A percentile compares a stretch with the other conserved stretches of the same genome.
These are phyloP conservation scores for Nasonia longicornis DNA, from an alignment of 1,140 invertebrate genomes.

Conservation along the genomic window DNA sequence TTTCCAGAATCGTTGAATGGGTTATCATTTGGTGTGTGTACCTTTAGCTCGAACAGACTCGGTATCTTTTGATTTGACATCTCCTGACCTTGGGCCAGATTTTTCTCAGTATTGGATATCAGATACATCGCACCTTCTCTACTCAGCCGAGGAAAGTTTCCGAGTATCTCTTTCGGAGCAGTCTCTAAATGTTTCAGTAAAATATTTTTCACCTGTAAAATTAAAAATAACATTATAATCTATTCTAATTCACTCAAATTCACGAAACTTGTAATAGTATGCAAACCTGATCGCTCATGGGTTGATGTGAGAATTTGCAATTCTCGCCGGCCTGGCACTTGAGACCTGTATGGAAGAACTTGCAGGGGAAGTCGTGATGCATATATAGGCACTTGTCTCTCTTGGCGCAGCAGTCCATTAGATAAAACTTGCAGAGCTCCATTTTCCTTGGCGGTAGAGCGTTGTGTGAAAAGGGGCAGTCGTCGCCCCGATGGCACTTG, in stretches of 20 bases:
- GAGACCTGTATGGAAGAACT: conserved; percentile 94
- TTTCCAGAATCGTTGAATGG: conserved; percentile 55
- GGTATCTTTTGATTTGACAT: conserved; percentile 62
- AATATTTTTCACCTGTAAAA: conserved; percentile 63
- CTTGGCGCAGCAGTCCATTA: conserved; percentile 96
- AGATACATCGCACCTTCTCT: conserved; percentile 80
- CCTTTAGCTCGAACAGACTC: conserved; percentile 64
- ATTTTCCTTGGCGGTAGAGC: conserved; percentile 85
- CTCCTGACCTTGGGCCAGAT: conserved; percentile 70
- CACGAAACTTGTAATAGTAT: conserved; percentile 41
- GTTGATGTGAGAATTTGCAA: conserved; percentile 95
- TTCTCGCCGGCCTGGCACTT: conserved; percentile 84
- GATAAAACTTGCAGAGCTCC: conserved; percentile 97
- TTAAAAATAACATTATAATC: background rate
- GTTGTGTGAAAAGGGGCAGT: conserved; percentile 90
- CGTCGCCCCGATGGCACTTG: conserved; percentile 84
- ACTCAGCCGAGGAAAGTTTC: conserved; percentile 85
- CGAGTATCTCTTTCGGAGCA: conserved; percentile 89
- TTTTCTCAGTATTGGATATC: conserved; percentile 78
- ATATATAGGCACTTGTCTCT: conserved; percentile 95
- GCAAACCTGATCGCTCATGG: conserved; percentile 78
- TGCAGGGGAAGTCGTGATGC: conserved; percentile 98
- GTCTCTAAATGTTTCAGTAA: conserved; percentile 86
- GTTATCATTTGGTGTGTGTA: conserved; percentile 53
- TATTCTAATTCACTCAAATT: background rate